phyloP scores from a whole-genome alignment of 2,888 invertebrate species.

The Ophioninae sp. region DNA sequence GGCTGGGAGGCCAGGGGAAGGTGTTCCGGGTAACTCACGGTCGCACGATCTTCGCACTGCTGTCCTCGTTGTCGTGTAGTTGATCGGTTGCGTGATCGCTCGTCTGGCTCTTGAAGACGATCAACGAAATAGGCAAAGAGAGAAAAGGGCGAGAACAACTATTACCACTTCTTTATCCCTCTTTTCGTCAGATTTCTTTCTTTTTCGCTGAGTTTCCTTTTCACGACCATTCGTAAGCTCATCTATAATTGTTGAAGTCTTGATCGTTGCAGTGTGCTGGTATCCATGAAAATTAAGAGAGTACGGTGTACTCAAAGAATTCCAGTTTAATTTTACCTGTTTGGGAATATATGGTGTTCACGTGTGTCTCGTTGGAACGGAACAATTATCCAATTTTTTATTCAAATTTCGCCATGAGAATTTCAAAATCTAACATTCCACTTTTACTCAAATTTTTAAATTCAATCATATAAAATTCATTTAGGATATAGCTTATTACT shows the following conservation, averaged over 20 bases:
- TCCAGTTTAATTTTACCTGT: no score
- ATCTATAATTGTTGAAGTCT: not conserved
- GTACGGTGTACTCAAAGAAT: no score
- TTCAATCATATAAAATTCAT: no score
- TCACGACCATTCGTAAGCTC: not conserved
- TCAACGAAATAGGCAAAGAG: conserved; percentile 11
- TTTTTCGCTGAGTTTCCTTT: not conserved
- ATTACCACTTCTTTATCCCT: not conserved
- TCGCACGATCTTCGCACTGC: conserved; percentile 53
- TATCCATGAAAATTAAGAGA: no score
- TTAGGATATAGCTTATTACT: no score
- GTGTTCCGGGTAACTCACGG: conserved; percentile 26
- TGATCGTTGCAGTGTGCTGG: no score
- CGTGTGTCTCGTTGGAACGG: no score
- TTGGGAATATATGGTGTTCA: no score
- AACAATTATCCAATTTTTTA: no score
- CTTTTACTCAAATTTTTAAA: no score
- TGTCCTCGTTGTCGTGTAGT: conserved; percentile 43
- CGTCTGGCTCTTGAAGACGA: conserved; percentile 48
- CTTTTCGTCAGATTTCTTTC: not conserved
- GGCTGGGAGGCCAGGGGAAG: not conserved
- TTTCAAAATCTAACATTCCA: no score
- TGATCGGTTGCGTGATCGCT: conserved; percentile 48
- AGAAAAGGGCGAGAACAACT: conserved; percentile 5
- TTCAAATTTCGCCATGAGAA: no score